These are phyloP conservation scores for Microctonus hyperodae DNA, from an alignment of 2,888 invertebrate species.

Conservation along the genomic window DNA sequence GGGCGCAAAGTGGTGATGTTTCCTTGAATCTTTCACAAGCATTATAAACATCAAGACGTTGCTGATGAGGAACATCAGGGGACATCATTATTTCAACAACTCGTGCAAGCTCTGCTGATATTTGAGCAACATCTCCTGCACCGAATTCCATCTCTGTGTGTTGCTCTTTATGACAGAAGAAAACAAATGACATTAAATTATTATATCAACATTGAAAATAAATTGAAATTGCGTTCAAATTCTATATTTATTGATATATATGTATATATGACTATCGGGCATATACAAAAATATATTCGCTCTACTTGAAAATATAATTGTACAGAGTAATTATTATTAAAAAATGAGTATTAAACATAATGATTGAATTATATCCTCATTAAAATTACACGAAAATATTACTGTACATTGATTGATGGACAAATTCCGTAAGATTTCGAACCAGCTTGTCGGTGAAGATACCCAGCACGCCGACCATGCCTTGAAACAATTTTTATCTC, in stretches of 20 bases:
- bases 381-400: background rate
- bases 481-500: conserved; percentile 43
- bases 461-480: conserved; percentile 46
- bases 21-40: conserved; percentile 87
- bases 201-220: background rate
- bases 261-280: too few species aligned
- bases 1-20: conserved; percentile 86
- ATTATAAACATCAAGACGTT: conserved; percentile 82
- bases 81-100: conserved; percentile 86
- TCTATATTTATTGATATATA: too few species aligned
- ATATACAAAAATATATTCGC: too few species aligned
- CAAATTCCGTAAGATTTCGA: conserved; percentile 26
- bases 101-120: conserved; percentile 80
- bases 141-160: conserved; percentile 62
- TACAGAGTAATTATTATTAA: background rate
- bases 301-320: too few species aligned
- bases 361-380: background rate
- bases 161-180: background rate
- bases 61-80: conserved; percentile 77
- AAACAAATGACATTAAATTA: background rate
- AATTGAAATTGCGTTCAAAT: background rate
- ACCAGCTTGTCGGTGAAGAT: conserved; percentile 38
- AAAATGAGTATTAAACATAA: background rate
- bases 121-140: conserved; percentile 71
- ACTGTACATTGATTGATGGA: background rate